A percentile compares a stretch with the other conserved stretches of the same genome.
Conservation (phyloP, 2,113 vertebrate species). For the Plectropomus leopardus region DNA sequence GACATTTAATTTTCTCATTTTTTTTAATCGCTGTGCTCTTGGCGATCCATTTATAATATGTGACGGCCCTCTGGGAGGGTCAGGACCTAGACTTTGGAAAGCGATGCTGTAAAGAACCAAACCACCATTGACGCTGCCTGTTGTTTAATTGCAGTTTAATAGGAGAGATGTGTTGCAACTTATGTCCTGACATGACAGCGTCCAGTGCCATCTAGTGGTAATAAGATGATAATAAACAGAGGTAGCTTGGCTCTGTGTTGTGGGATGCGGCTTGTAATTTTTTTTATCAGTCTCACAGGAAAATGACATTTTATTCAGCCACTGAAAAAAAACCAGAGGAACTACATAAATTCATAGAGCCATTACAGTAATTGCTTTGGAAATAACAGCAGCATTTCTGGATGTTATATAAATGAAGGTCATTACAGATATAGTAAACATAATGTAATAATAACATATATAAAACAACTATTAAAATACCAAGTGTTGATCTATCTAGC, state of each 20-base stretch:
- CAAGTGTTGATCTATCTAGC: slow-evolving; percentile 14
- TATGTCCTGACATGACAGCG: slow-evolving; percentile 33
- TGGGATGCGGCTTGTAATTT: background rate
- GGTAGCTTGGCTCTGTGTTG: background rate
- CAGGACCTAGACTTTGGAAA: slow-evolving; percentile 16
- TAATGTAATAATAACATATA: slow-evolving; percentile 20
- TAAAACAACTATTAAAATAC: slow-evolving; percentile 25
- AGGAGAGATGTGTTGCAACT: background rate
- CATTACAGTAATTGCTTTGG: slow-evolving; percentile 13
- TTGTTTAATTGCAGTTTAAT: slow-evolving; percentile 37
- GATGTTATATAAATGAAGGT: slow-evolving; percentile 24
- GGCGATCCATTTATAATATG: slow-evolving; percentile 13
- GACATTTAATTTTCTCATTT: slow-evolving; percentile 3
- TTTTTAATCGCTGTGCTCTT: slow-evolving; percentile 4
- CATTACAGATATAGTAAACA: slow-evolving; percentile 7
- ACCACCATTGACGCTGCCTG: background rate
- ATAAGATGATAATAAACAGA: background rate
- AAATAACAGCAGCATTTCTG: background rate
- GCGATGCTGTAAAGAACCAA: slow-evolving; percentile 22
- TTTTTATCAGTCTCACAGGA: slow-evolving; percentile 12
- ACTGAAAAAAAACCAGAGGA: slow-evolving; percentile 16
- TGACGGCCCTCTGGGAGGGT: background rate
- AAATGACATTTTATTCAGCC: slow-evolving; percentile 19
- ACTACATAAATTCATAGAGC: slow-evolving; percentile 14
- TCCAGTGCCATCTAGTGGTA: slow-evolving; percentile 77